phyloP scores from a whole-genome alignment of 2,888 invertebrate genomes.

The Protophormia terraenovae region DNA sequence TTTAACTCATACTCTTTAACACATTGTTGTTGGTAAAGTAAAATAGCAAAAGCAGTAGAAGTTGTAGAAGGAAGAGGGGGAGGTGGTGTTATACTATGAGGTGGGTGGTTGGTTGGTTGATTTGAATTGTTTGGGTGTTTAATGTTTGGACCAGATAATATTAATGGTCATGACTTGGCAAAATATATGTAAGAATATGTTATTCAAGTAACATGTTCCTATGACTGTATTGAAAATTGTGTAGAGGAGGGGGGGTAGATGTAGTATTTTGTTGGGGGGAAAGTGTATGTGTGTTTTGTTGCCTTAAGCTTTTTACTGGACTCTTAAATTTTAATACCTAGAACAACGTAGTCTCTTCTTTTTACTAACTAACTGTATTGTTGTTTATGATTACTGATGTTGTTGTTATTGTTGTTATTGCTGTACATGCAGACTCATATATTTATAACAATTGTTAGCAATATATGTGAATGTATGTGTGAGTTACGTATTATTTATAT shows the following conservation, averaged over 20 bases:
- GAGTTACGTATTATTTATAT: constrained; percentile 30
- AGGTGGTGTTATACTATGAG: background rate
- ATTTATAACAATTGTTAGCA: background rate
- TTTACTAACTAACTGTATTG: constrained; percentile 64
- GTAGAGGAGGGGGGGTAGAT: background rate
- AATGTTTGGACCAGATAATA: constrained; percentile 60
- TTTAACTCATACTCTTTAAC: constrained; percentile 54
- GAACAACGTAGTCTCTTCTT: constrained; percentile 40
- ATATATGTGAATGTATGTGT: background rate
- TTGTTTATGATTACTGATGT: constrained; percentile 65
- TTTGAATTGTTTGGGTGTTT: no score
- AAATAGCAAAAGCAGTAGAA: background rate
- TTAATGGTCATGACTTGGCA: constrained; percentile 66
- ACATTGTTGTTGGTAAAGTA: constrained; percentile 35
- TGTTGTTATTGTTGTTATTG: constrained; percentile 16
- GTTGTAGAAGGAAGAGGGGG: background rate
- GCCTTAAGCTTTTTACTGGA: constrained; percentile 54
- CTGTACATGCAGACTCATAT: background rate
- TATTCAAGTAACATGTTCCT: no score
- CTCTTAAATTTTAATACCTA: constrained; percentile 42
- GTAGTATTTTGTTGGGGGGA: no score
- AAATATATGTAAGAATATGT: constrained; percentile 27
- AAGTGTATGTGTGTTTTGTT: background rate
- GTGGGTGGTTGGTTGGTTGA: constrained; percentile 34
- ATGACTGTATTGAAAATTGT: no score